phyloP scores from a whole-genome alignment of 2,113 vertebrate species.

The Nannobrachium achirus region DNA sequence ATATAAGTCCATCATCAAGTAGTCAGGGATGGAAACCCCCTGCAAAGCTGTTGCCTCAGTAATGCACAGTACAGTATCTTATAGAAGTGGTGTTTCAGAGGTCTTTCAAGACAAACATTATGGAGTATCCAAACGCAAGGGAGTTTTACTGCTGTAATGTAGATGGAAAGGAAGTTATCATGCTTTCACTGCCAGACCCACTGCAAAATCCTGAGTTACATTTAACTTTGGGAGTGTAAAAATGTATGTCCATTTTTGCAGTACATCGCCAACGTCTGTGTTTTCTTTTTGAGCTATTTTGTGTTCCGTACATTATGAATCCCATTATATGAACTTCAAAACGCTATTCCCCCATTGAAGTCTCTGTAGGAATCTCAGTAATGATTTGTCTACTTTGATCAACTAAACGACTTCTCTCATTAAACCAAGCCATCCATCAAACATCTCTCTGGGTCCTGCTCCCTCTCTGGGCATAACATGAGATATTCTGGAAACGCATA shows the following conservation, averaged over 20 bases:
- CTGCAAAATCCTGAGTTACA: no score
- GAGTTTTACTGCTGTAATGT: no score
- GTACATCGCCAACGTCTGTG: background rate
- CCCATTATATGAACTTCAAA: background rate
- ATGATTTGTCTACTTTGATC: constrained; percentile 42
- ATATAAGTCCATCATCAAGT: no score
- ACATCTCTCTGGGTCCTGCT: constrained; percentile 52
- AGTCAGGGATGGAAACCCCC: no score
- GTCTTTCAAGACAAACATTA: no score
- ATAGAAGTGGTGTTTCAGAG: no score
- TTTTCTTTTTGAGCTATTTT: constrained; percentile 21
- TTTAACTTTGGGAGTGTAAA: no score
- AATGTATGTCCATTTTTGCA: background rate
- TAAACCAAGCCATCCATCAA: constrained; percentile 61
- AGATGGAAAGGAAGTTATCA: no score
- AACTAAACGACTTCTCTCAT: constrained; percentile 57
- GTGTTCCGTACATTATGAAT: background rate
- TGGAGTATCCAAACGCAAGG: no score
- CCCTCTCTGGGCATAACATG: constrained; percentile 46
- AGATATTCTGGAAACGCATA: constrained; percentile 72
- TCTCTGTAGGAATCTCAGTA: constrained; percentile 32
- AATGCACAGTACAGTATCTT: no score
- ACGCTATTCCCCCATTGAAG: constrained; percentile 4
- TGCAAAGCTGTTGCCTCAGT: no score
- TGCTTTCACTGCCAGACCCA: no score